Evolutionary conservation across 2,113 vertebrate species (phyloP), one percentile per base, ranked within the genome.

Genomic region (Melospiza melodia): DNA sequence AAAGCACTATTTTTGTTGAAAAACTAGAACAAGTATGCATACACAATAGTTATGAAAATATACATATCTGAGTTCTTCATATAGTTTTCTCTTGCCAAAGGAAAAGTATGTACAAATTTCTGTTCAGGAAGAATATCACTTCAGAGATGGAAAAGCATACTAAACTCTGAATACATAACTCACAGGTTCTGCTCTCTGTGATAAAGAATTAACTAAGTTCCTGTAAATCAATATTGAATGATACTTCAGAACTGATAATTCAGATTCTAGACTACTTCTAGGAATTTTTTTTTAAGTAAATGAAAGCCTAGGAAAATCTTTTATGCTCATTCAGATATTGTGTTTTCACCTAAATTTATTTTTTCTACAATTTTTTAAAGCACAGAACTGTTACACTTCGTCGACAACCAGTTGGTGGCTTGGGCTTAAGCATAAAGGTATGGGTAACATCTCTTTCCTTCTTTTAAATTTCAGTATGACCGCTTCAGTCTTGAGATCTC

Each of bases 341-440:
- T 91, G 88, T 97, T 98, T 97, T 97, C 95, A 97, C 95, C 95
- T 98, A 89, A 97, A 97, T 96, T 91, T 93, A 81, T 96, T 97
- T 95, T 97, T 97, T 98, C 90, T 98, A 35, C 95, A 96, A 97
- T 98, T 98, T 99, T 99, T 98, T 99, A 99, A 99, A 99, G 99
- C 99, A 98, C 99, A 99, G 99, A 99, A 99, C 99, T 98, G 99
- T 99, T 98, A 98, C 98, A 97, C 99, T 99, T 97, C 98, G 48
- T 97, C 98, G 99, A 98, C 98, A 99, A 97, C 98, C 98, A 93
- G 97, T 98, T 97, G 99, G 99, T 61, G 98, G 99, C 97, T 98
- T 99, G 98, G 99, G 99, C 97, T 98, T 99, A 95, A 99, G 99
- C 97, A 98, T 99, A 97, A 99, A 99, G 99, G 99, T 99, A 99